These are phyloP conservation scores for Leucania comma DNA, from an alignment of 2,888 invertebrate genomes.

Conservation along the genomic window DNA sequence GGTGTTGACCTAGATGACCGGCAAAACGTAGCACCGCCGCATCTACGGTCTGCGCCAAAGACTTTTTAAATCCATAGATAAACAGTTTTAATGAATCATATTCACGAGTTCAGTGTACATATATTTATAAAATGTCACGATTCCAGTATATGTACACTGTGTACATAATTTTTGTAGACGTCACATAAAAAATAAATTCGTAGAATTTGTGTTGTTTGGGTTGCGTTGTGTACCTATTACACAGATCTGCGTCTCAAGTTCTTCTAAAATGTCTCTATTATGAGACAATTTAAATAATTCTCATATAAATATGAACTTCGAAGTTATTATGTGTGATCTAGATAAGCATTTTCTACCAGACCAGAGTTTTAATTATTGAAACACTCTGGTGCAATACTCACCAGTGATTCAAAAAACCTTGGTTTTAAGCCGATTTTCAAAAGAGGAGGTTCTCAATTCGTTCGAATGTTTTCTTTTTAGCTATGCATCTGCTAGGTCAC, in stretches of 20 bases:
- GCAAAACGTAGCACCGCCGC: neutral
- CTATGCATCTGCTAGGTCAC: too few species aligned
- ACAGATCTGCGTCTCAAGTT: slow-evolving; percentile 4
- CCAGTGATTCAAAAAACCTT: too few species aligned
- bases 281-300: slow-evolving; percentile 2
- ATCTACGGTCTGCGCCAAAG: slow-evolving; percentile 9
- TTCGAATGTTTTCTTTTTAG: too few species aligned
- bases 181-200: slow-evolving; percentile 41
- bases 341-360: neutral
- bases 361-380: neutral
- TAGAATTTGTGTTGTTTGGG: slow-evolving; percentile 43
- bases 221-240: slow-evolving; percentile 9
- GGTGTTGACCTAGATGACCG: slow-evolving; percentile 1
- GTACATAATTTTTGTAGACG: slow-evolving; percentile 28
- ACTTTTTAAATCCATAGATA: neutral
- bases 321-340: neutral
- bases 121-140: slow-evolving; percentile 45
- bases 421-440: too few species aligned
- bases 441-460: too few species aligned
- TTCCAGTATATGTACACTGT: slow-evolving; percentile 27
- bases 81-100: slow-evolving; percentile 37
- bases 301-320: neutral
- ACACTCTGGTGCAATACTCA: neutral
- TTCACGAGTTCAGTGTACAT: slow-evolving; percentile 34
- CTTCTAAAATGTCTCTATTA: slow-evolving; percentile 26